Percentiles rank a stretch among this genome's conserved stretches.
phyloP scores from a whole-genome alignment of 2,113 vertebrate genomes.

The Microcebus tavaratra region DNA sequence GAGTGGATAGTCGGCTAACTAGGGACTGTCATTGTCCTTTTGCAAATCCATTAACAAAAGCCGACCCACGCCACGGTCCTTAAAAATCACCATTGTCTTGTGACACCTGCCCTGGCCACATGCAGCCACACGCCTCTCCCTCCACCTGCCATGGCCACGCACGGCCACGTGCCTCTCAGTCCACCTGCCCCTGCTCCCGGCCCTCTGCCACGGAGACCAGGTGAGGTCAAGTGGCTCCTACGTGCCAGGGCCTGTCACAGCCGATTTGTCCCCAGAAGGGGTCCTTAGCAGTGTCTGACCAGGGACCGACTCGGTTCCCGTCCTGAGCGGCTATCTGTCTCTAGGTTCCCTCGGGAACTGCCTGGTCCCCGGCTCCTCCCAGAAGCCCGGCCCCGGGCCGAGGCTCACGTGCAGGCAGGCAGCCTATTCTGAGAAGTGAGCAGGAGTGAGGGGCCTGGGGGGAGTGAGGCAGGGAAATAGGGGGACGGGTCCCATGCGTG shows the following conservation, averaged over 20 bases:
- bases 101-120: fast-evolving
- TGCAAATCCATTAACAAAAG: not conserved
- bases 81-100: no score
- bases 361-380: not conserved
- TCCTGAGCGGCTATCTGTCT: not conserved
- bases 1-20: not conserved
- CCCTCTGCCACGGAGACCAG: not conserved
- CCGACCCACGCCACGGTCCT: not conserved
- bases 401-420: fast-evolving
- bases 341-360: no score
- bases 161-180: no score
- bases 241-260: not conserved
- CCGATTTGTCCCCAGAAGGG: not conserved
- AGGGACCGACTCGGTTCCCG: not conserved
- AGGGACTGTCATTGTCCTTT: not conserved
- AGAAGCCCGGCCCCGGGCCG: not conserved
- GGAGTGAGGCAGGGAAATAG: not conserved
- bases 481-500: fast-evolving
- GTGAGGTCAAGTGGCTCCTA: fast-evolving
- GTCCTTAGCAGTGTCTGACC: not conserved
- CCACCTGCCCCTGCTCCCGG: not conserved
- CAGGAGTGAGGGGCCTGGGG: no score
- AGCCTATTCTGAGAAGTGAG: not conserved
- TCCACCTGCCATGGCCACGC: no score
- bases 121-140: not conserved